Conservation (phyloP, 2,888 invertebrate genomes). For the Lacanobia wlatinum region DNA sequence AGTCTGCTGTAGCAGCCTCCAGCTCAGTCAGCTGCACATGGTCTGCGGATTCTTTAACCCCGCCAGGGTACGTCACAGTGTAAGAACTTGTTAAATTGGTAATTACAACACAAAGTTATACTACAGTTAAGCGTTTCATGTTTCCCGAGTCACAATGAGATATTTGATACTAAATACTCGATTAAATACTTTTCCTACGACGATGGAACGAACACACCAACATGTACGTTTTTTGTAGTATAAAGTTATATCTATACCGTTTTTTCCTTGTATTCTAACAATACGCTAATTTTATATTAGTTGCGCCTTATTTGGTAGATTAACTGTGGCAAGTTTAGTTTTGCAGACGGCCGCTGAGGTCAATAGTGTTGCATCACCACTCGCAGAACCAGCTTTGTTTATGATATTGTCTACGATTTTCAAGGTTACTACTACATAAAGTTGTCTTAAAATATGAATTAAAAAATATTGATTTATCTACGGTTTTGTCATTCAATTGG, state of each 20-base stretch:
- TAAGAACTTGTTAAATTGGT: neutral
- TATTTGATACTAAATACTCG: neutral
- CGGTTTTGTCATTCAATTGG: neutral
- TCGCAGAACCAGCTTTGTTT: neutral
- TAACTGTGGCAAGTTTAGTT: neutral
- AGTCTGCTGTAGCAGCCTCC: neutral
- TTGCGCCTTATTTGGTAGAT: neutral
- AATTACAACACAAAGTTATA: neutral
- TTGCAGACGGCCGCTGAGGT: neutral
- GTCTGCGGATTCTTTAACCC: neutral
- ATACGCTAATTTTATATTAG: neutral
- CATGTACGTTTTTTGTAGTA: neutral
- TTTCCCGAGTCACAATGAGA: neutral
- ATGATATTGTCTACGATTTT: neutral
- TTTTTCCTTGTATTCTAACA: conserved; percentile 9
- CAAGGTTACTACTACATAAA: neutral
- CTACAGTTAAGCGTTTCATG: conserved; percentile 1
- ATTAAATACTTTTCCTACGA: neutral
- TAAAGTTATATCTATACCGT: no score
- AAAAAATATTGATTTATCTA: neutral
- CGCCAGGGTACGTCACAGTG: no score
- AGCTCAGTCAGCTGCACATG: neutral
- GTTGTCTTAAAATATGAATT: neutral
- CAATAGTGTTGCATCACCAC: conserved; percentile 3
- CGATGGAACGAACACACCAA: neutral